These are phyloP conservation scores for Strigamia transsilvanica DNA, from an alignment of 2,888 invertebrate genomes.

Conservation along the genomic window DNA sequence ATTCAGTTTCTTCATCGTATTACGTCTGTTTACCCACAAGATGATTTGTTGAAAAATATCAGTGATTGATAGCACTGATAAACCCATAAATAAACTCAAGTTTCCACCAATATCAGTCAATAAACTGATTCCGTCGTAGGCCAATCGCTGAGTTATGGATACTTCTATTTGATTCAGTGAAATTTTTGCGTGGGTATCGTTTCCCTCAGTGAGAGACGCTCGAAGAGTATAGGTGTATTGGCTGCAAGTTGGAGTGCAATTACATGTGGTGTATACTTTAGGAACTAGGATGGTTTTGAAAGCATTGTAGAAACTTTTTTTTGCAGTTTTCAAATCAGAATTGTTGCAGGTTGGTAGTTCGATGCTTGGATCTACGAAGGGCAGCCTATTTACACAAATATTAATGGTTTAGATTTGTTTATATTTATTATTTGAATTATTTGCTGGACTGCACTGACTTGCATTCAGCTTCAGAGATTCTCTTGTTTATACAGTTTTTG, in stretches of 20 bases:
- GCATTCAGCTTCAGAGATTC: not conserved
- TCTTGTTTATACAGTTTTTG: not conserved
- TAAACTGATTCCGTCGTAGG: not conserved
- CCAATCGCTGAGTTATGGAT: not conserved
- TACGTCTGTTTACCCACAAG: not conserved
- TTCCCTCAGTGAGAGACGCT: not conserved
- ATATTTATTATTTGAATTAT: too few relatives aligned
- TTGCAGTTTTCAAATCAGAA: not conserved
- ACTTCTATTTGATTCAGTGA: not conserved
- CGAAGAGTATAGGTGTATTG: not conserved
- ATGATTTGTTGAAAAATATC: not conserved
- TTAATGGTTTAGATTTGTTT: not conserved
- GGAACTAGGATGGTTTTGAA: not conserved
- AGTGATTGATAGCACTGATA: not conserved
- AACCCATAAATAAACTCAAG: constrained; percentile 15
- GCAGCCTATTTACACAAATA: not conserved
- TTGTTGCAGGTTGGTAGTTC: not conserved
- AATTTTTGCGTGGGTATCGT: not conserved
- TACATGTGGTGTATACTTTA: not conserved
- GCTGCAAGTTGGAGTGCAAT: not conserved
- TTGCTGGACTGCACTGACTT: not conserved
- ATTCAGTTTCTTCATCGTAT: not conserved
- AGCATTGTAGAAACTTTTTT: not conserved
- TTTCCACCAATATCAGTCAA: constrained; percentile 12
- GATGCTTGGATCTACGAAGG: not conserved